These are phyloP conservation scores for Oscheius sp. DNA, from an alignment of 2,888 invertebrate species.

Conservation along the genomic window DNA sequence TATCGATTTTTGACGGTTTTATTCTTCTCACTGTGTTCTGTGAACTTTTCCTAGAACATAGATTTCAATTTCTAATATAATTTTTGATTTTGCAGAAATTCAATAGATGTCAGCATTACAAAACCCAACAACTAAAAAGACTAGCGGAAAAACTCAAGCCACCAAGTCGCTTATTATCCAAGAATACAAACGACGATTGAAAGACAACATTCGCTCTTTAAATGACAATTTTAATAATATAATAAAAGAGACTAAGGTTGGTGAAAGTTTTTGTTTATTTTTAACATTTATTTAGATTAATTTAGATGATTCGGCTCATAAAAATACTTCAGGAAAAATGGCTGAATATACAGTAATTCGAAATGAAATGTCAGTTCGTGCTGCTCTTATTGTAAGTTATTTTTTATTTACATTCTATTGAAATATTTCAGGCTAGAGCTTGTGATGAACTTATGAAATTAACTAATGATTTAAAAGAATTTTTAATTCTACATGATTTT, in stretches of 20 bases:
- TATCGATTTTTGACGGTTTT: no score
- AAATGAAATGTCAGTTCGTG: conserved; percentile 63
- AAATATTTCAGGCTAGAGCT: conserved; percentile 81
- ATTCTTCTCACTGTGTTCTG: no score
- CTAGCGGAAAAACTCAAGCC: conserved; percentile 44
- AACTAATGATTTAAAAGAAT: conserved; percentile 96
- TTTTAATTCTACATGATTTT: conserved; percentile 95
- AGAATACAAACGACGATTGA: conserved; percentile 91
- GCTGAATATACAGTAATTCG: conserved; percentile 62
- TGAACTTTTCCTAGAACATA: no score
- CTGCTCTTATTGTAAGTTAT: conserved; percentile 64
- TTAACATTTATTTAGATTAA: conserved; percentile 43
- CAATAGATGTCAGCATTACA: conserved; percentile 4
- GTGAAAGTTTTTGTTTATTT: neutral
- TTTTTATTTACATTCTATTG: neutral
- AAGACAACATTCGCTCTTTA: conserved; percentile 97
- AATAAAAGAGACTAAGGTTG: conserved; percentile 70
- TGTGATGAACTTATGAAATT: conserved; percentile 96
- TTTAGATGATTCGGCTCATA: conserved; percentile 62
- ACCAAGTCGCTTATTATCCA: conserved; percentile 92
- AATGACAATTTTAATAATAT: conserved; percentile 94
- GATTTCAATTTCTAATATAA: no score
- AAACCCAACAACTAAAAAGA: conserved; percentile 37
- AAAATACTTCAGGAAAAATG: conserved; percentile 58
- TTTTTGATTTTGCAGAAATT: neutral